Conservation (phyloP, 2,113 vertebrate species). For the Carollia perspicillata region DNA sequence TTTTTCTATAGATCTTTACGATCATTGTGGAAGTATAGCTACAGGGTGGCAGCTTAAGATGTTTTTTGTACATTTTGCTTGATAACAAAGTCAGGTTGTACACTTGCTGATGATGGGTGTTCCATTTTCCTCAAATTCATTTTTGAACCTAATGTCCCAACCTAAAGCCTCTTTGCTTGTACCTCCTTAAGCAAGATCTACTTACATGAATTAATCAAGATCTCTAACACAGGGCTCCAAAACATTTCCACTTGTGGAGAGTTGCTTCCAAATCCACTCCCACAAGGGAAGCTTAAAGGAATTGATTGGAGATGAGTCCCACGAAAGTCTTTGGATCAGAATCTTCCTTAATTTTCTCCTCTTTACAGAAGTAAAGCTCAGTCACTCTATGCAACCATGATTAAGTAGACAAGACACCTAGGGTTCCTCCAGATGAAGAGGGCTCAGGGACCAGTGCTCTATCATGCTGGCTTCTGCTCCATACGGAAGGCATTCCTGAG, state of each 20-base stretch:
- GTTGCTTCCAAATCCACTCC: not conserved
- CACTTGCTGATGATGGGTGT: not conserved
- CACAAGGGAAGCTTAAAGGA: not conserved
- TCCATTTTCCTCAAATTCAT: not conserved
- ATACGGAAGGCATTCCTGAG: not conserved
- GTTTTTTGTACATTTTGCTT: not conserved
- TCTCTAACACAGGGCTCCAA: not conserved
- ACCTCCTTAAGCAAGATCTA: not conserved
- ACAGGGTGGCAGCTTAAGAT: not conserved
- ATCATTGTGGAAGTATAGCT: not conserved
- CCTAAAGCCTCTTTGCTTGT: not conserved
- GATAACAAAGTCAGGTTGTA: not conserved
- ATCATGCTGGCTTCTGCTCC: not conserved
- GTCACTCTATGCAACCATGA: not conserved
- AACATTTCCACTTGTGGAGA: not conserved
- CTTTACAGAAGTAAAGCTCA: constrained; percentile 15
- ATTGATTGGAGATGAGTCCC: not conserved
- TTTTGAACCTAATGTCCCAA: not conserved
- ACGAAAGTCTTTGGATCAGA: not conserved
- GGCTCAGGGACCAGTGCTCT: not conserved
- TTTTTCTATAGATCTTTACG: not conserved
- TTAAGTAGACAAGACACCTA: not conserved
- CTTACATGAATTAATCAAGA: not conserved
- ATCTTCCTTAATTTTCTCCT: not conserved
- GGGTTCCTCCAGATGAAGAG: not conserved